Base-by-base conservation (phyloP, 2,888 invertebrate species). In the Operophtera brumata region DNA sequence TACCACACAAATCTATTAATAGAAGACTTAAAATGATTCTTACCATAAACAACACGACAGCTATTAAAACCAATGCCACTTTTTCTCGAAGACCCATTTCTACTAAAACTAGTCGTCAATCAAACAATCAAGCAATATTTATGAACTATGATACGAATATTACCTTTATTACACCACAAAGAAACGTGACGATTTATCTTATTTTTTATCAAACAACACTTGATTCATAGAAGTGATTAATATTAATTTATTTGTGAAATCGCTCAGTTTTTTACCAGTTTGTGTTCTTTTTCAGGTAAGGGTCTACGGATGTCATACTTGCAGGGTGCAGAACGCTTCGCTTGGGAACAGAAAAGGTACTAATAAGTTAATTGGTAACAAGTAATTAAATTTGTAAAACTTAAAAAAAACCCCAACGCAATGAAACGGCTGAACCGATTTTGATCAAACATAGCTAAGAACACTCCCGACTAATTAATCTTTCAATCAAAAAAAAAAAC, bases 61-160 rank as follows among this genome's bases (percentile, higher is more conserved):
- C 62, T 47, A 73, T 46, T 26, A 77, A 52, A 46, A 69, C 32
- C 61, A 80, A 64, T 44, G 74, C 66, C 67, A 78, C 75, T 64
- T 78, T 80, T 64, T 77, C 74, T 39, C 74, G 73, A 49, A 77
- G 66, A 40, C 75, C 75, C 85, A 84, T 85, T 36, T 59, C 57
- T 74, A 65, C 52, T 64, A 30, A 64, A 70, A 69, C 48, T 54
- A 61, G 54, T 52, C 47, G 45, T 35, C 7, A 54, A 51, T 28
- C 13, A 36, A 51, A 58, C 47, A 39, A 35, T 36, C 30, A 47
- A 51, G 43, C 53, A 43, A 49, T 59, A 70, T 69, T 71, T 75
- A 74, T 69, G 62, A 50, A 53, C 52, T 54, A 45, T 37, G 48
- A 54, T 58, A 54, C 11, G 5, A 42, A 40, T 52, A 60, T 60